A percentile compares a stretch with the other conserved stretches of the same genome.
These are phyloP conservation scores for Amorpha juglandis DNA, from an alignment of 2,888 invertebrate genomes.

Conservation along the genomic window DNA sequence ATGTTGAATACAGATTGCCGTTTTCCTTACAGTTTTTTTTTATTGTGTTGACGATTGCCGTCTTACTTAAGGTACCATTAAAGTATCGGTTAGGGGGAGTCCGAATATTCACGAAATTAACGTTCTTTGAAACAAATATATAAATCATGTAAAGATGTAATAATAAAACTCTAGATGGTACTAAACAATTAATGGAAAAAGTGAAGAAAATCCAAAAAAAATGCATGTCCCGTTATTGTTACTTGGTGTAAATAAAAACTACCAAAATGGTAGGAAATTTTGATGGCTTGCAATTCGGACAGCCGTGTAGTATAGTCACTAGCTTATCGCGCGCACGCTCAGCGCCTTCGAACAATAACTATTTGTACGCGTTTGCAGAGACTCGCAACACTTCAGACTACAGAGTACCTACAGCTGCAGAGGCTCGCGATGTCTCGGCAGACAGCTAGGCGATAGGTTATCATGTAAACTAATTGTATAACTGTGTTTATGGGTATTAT, in stretches of 20 bases:
- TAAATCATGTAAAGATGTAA: slow-evolving; percentile 13
- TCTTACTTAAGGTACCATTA: background rate
- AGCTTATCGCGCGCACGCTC: slow-evolving; percentile 51
- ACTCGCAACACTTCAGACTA: background rate
- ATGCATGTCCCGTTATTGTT: slow-evolving; percentile 32
- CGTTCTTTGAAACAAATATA: background rate
- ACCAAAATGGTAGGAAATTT: slow-evolving; percentile 58
- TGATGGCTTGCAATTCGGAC: slow-evolving; percentile 43
- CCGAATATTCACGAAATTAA: background rate
- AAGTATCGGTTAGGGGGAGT: background rate
- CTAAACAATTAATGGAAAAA: slow-evolving; percentile 23
- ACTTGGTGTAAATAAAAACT: slow-evolving; percentile 49
- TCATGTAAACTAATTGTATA: slow-evolving; percentile 44
- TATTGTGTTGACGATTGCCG: background rate
- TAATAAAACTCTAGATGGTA: slow-evolving; percentile 18
- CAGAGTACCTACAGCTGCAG: background rate
- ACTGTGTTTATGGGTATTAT: slow-evolving; percentile 77
- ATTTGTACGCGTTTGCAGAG: slow-evolving; percentile 42
- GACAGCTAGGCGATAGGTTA: slow-evolving; percentile 34
- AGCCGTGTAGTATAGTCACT: slow-evolving; percentile 34
- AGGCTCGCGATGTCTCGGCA: background rate
- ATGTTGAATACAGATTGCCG: background rate
- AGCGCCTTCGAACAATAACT: slow-evolving; percentile 71
- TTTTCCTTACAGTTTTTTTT: background rate
- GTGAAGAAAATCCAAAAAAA: slow-evolving; percentile 22